These are phyloP conservation scores for Enteromius unitaeniatus DNA, from an alignment of 2,797 vertebrate genomes.

Conservation along the genomic window DNA sequence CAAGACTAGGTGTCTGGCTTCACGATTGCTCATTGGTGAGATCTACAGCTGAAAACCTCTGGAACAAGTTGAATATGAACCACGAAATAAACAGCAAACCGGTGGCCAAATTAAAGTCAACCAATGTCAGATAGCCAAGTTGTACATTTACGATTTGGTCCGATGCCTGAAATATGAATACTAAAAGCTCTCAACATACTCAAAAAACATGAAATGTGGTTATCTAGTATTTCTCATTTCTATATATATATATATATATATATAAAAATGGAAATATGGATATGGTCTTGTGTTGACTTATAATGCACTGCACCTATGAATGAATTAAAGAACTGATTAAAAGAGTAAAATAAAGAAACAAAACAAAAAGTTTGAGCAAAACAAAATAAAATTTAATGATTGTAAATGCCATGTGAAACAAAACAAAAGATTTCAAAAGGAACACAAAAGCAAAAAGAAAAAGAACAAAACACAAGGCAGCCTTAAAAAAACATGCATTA, in stretches of 20 bases:
- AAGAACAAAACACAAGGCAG: slow-evolving; percentile 84
- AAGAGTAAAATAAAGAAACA: slow-evolving; percentile 82
- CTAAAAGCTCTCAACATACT: background rate
- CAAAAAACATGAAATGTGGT: slow-evolving; percentile 8
- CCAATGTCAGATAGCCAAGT: background rate
- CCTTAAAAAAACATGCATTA: slow-evolving; percentile 85
- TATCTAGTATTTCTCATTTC: background rate
- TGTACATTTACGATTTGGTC: slow-evolving; percentile 26
- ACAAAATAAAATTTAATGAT: slow-evolving; percentile 99
- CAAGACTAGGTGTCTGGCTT: background rate
- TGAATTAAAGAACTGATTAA: slow-evolving; percentile 56
- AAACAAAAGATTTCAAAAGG: slow-evolving; percentile 72
- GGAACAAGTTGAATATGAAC: background rate
- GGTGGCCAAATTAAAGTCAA: background rate
- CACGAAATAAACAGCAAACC: background rate
- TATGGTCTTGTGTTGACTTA: background rate
- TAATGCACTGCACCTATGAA: background rate
- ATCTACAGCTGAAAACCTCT: background rate
- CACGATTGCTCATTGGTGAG: background rate
- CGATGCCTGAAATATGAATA: slow-evolving; percentile 1
- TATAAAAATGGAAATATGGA: background rate
- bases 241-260: too few species aligned
- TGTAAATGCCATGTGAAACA: slow-evolving; percentile 93
- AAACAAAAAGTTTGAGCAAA: slow-evolving; percentile 90
- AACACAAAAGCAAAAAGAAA: slow-evolving; percentile 81